Percentiles rank a stretch among this genome's conserved stretches.
These are phyloP conservation scores for Microchirus variegatus DNA, from an alignment of 2,797 vertebrate genomes.

Conservation along the genomic window DNA sequence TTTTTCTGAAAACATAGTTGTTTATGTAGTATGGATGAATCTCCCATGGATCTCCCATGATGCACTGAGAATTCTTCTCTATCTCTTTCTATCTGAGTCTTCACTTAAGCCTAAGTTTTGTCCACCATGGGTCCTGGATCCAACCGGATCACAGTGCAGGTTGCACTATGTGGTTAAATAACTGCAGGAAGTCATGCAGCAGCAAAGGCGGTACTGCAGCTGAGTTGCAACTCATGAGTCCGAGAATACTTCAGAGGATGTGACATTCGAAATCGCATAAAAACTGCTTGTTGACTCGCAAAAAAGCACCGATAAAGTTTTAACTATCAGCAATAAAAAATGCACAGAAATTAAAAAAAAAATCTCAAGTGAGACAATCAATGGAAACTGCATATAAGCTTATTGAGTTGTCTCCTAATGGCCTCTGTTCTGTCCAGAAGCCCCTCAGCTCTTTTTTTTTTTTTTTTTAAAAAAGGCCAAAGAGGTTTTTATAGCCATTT, in stretches of 20 bases:
- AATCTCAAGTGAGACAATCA: conserved; percentile 1
- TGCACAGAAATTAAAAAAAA: conserved; percentile 9
- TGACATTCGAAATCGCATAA: conserved; percentile 3
- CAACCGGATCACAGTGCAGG: neutral
- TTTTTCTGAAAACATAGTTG: too few relatives aligned
- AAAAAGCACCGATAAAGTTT: neutral
- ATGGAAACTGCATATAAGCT: neutral
- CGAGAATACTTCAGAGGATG: neutral
- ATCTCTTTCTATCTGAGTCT: too few relatives aligned
- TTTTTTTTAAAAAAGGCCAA: conserved; percentile 10
- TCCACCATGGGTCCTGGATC: too few relatives aligned
- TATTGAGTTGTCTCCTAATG: conserved; percentile 13
- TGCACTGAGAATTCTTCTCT: too few relatives aligned
- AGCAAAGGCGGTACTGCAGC: neutral
- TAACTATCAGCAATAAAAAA: conserved; percentile 3
- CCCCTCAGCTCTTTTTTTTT: conserved; percentile 4
- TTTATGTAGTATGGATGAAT: too few relatives aligned
- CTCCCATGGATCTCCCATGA: too few relatives aligned
- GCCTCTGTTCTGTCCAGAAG: neutral
- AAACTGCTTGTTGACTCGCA: conserved; percentile 2
- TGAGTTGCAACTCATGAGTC: neutral
- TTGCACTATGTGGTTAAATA: neutral
- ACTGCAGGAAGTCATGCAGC: neutral
- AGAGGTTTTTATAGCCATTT: conserved; percentile 17
- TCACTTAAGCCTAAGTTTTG: too few relatives aligned